phyloP scores from a whole-genome alignment of 2,113 vertebrate species.

The Numida meleagris region DNA sequence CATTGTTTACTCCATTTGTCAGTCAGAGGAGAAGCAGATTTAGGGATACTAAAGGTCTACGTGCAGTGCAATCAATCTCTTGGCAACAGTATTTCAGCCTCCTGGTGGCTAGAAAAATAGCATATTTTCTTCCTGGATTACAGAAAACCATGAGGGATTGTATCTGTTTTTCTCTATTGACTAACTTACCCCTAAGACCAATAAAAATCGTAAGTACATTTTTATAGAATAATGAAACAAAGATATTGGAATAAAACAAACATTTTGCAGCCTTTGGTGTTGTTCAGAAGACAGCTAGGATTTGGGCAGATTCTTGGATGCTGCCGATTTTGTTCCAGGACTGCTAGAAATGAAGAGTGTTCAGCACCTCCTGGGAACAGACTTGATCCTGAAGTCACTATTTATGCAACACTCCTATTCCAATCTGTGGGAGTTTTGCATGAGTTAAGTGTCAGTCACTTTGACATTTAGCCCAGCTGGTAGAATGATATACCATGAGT shows the following conservation, averaged over 20 bases:
- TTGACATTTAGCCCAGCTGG: conserved; percentile 72
- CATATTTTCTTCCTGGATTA: background rate
- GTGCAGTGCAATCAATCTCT: background rate
- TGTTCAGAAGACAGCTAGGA: background rate
- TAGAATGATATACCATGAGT: conserved; percentile 11
- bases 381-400: conserved; percentile 65
- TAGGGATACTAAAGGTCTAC: background rate
- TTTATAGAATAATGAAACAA: background rate
- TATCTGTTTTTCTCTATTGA: background rate
- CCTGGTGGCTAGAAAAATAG: background rate
- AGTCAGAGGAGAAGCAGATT: background rate
- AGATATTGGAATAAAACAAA: background rate
- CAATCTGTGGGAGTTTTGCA: conserved; percentile 61
- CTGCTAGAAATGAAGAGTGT: background rate
- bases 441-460: conserved; percentile 72
- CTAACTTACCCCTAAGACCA: background rate
- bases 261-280: background rate
- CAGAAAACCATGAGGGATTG: background rate
- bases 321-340: background rate
- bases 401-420: conserved; percentile 38
- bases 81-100: background rate
- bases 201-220: background rate
- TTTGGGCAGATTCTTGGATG: conserved; percentile 29
- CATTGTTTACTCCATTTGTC: background rate
- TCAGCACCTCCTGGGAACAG: conserved; percentile 15